Evolutionary conservation across 2,888 invertebrate genomes (phyloP), one percentile per base, ranked within the genome.

Genomic region (Eupsilia transversa): DNA sequence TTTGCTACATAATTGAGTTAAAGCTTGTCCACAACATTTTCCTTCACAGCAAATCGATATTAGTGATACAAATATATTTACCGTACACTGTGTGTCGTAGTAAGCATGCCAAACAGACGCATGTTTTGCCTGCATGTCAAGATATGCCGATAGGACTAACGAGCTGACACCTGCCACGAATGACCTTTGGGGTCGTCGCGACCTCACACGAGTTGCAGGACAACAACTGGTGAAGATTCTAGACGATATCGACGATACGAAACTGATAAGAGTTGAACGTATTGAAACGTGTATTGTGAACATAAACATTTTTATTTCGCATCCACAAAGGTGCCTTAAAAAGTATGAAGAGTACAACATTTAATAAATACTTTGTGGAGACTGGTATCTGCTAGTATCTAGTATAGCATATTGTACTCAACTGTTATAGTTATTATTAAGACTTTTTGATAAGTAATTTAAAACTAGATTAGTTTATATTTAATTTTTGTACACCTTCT

Each of bases 131-230:
- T n/a, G 20, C 61, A 57, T 73, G 70, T 75, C 85, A 70, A 87
- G 86, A 87, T 87, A 5, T 67, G 20, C 38, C 35, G 87, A 86
- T 86, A 86, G 20, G 23, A 65, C 75, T 83, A 87, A 87, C 84
- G 81, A 88, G 74, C 59, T 59, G 82, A 71, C 72, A 75, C 54
- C 77, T 73, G 86, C 70, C 72, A 78, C 35, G 14, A 17, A 27
- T 74, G 74, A 86, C 86, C 85, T 84, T 84, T 79, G 81, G 41
- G 85, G 83, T 74, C 83, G 20, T 23, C 35, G 69, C 38, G 84
- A 87, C 85, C 85, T 76, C 72, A 33, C 80, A 83, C 77, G 74
- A 54, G 72, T 2, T 78, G 72, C 74, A 79, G 43, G 64, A 60
- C 83, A 67, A 78, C 41, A 57, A 71, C 59, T 70, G 61, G 71